Evolutionary conservation across 2,888 invertebrate species (phyloP).

Genomic region (Diaperis boleti): DNA sequence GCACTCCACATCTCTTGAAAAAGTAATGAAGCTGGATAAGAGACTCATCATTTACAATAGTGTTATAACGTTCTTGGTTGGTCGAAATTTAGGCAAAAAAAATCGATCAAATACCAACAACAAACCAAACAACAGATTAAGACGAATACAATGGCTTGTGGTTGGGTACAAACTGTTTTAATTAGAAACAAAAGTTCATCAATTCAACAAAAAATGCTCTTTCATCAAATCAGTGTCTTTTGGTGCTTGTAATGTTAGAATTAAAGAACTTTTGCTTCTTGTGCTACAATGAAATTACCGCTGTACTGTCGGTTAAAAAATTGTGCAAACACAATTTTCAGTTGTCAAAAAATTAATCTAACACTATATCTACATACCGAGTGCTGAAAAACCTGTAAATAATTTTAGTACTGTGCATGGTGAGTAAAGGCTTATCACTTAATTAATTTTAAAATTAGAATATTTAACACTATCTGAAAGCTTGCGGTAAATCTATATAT

Average conservation of each 20-base stretch:
- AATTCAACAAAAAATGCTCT: background rate
- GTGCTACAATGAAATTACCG: conserved; percentile 25
- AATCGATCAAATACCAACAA: conserved; percentile 24
- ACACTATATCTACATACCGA: conserved; percentile 55
- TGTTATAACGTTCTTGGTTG: conserved; percentile 24
- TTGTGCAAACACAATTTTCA: conserved; percentile 32
- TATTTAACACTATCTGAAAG: background rate
- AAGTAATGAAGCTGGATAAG: conserved; percentile 62
- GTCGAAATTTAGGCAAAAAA: conserved; percentile 27
- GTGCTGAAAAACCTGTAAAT: conserved; percentile 55
- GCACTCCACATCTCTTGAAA: conserved; percentile 57
- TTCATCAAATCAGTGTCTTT: background rate
- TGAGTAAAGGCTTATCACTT: conserved; percentile 9
- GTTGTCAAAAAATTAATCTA: conserved; percentile 32
- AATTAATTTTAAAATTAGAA: conserved; percentile 17
- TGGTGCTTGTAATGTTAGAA: background rate
- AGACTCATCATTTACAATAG: conserved; percentile 49
- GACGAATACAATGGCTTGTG: conserved; percentile 18
- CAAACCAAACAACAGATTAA: conserved; percentile 22
- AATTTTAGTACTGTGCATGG: conserved; percentile 29
- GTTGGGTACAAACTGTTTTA: conserved; percentile 21
- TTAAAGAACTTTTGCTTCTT: conserved; percentile 26
- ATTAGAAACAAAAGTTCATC: conserved; percentile 18
- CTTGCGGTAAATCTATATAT: conserved; percentile 10
- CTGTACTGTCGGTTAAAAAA: conserved; percentile 14